Evolutionary conservation across 2,888 invertebrate genomes (phyloP), one percentile per base, ranked within the genome.

Genomic region (Mimumesa dahlbomi): DNA sequence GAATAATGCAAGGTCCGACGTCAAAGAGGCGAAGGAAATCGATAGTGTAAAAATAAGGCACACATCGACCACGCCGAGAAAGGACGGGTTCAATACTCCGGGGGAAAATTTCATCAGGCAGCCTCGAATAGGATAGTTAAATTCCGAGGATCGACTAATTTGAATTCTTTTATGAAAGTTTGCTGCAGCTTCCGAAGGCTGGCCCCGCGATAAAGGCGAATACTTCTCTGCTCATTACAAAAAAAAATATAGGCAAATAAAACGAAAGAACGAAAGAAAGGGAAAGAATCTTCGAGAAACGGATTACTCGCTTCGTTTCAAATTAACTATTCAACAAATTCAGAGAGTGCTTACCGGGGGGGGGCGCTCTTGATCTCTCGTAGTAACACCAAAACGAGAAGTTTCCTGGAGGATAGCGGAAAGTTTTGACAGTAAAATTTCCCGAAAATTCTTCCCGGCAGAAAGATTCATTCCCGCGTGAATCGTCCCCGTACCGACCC

Each of bases 41-140:
- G 80, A 82, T 82, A 81, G 76, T 70, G 70, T 76, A 78, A 82
- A 82, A 82, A 82, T 82, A 81, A 76, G 74, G 71, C 65, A 73
- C 69, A 75, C 75, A 61, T 77, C 64, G 71, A 75, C 68, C 66
- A 62, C 62, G 64, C 65, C 42, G 42, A 21, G 54, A 19, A 31
- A 11, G 14, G 48, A 40, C 29, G 61, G 45, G 76, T 77, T 79
- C 79, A 73, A 78, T 77, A 79, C 79, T 72, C 66, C 29, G 56
- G 14, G 46, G 63, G 72, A 79, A 79, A 79, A 79, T 79, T 79
- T 79, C 70, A 79, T 79, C 79, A 77, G 72, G 21, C 52, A 38
- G 43, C 61, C 67, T 40, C 69, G 56, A 77, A 64, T 71, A 31
- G 61, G 62, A 74, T 79, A 72, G 79, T 79, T 79, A 77, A 79